phyloP scores from a whole-genome alignment of 1,140 invertebrate species.

The Oncopodura yosiiana region DNA sequence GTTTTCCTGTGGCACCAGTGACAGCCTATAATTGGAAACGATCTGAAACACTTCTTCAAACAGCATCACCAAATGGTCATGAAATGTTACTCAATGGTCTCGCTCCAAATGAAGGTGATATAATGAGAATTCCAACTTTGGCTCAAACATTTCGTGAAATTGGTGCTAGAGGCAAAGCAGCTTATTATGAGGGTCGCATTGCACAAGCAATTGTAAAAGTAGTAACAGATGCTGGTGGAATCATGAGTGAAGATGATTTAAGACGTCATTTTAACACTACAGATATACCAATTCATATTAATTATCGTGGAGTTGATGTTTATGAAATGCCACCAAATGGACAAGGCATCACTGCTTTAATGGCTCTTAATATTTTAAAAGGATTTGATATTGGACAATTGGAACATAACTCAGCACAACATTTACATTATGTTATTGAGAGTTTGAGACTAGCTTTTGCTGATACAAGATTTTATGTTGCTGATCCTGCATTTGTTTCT shows the following conservation, averaged over 20 bases:
- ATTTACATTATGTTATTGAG: constrained; percentile 41
- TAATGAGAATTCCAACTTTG: constrained; percentile 39
- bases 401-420: constrained; percentile 36
- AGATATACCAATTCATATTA: constrained; percentile 35
- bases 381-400: constrained; percentile 37
- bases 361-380: constrained; percentile 41
- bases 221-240: constrained; percentile 39
- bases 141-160: constrained; percentile 41
- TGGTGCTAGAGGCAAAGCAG: constrained; percentile 37
- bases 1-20: constrained; percentile 38
- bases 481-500: constrained; percentile 37
- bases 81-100: constrained; percentile 39
- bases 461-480: constrained; percentile 38
- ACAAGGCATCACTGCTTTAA: constrained; percentile 40
- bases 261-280: constrained; percentile 37
- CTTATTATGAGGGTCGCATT: constrained; percentile 41
- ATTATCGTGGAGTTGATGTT: constrained; percentile 36
- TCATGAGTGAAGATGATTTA: constrained; percentile 40
- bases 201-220: constrained; percentile 39
- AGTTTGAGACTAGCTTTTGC: constrained; percentile 40
- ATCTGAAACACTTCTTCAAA: constrained; percentile 33
- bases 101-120: constrained; percentile 39
- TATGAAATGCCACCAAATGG: constrained; percentile 40
- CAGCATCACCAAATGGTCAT: constrained; percentile 28
- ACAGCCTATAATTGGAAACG: constrained; percentile 36